Conservation (phyloP, 2,888 invertebrate species). For the Lymantria monacha region DNA sequence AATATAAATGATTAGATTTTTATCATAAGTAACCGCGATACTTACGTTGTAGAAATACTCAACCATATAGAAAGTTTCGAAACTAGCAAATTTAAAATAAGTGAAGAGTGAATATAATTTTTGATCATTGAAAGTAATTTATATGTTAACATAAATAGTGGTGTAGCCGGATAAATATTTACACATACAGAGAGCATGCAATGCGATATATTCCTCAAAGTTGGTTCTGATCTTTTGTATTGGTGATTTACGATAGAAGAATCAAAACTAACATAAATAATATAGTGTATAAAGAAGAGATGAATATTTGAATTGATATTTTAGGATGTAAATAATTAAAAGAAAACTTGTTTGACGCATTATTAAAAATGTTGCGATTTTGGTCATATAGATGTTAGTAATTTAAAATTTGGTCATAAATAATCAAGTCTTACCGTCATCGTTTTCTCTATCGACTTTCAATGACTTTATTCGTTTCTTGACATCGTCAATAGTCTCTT, state of each 20-base stretch:
- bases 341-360: too few species aligned
- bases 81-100: neutral
- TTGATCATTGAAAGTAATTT: neutral
- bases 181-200: slow-evolving; percentile 48
- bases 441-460: slow-evolving; percentile 74
- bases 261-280: slow-evolving; percentile 36
- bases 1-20: too few species aligned
- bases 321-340: too few species aligned
- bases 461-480: slow-evolving; percentile 74
- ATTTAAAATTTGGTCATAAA: slow-evolving; percentile 1
- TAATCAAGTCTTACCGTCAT: slow-evolving; percentile 67
- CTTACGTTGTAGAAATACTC: neutral
- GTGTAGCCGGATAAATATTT: slow-evolving; percentile 21
- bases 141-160: neutral
- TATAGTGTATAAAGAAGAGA: neutral
- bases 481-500: slow-evolving; percentile 70
- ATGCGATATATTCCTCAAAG: slow-evolving; percentile 64
- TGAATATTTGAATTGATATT: neutral
- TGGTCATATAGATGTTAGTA: neutral
- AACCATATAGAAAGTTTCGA: neutral
- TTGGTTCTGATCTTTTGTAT: slow-evolving; percentile 45
- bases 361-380: too few species aligned
- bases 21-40: neutral
- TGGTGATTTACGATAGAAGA: slow-evolving; percentile 9
- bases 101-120: neutral